Conservation (phyloP, 1,140 invertebrate genomes). For the Drosophila lini region DNA sequence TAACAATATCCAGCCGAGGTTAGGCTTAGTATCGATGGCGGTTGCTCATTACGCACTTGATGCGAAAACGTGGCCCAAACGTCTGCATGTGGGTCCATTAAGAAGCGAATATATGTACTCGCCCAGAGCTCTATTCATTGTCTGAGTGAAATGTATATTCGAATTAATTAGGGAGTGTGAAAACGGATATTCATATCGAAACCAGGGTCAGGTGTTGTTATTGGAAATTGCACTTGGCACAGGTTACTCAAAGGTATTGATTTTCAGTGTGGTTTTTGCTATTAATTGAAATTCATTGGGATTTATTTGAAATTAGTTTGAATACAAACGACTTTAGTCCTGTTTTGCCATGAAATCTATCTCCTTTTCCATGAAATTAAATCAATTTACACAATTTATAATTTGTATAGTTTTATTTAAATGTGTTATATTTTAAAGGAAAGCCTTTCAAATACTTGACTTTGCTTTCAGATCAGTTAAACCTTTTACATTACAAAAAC, state of each 20-base stretch:
- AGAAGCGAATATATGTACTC: conserved; percentile 9
- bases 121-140: conserved; percentile 15
- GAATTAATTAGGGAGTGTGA: neutral
- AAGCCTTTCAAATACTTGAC: neutral
- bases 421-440: neutral
- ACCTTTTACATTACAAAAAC: neutral
- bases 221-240: neutral
- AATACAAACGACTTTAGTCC: too few species aligned
- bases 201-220: neutral
- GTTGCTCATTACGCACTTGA: conserved; percentile 27
- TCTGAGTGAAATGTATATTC: neutral
- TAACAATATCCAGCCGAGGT: conserved; percentile 23
- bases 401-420: neutral
- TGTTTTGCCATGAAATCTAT: neutral
- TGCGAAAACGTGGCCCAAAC: conserved; percentile 29
- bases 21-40: conserved; percentile 24
- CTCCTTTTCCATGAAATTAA: too few species aligned
- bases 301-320: neutral
- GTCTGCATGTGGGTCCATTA: conserved; percentile 34
- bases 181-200: neutral
- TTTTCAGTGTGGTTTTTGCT: neutral
- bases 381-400: neutral
- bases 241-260: neutral
- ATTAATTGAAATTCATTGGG: neutral
- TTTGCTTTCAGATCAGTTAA: neutral